Base-by-base conservation (phyloP, 1,140 invertebrate species). In the Drosophila sp. region DNA sequence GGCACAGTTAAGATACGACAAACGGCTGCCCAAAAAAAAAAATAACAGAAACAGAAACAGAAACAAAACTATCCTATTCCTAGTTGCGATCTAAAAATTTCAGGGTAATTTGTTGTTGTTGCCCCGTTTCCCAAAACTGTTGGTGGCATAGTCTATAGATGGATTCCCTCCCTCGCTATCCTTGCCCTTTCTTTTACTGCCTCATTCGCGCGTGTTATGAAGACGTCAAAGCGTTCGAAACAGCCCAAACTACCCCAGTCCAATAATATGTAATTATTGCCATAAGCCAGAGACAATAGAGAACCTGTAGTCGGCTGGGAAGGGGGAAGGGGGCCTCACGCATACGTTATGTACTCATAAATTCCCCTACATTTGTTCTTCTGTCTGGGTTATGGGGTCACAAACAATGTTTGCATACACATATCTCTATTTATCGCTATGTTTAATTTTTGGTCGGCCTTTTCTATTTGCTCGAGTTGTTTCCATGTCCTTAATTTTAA, bases 131-230 rank as follows among this genome's bases (percentile, higher is more conserved):
- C 36, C 51, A 38, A 76, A 87, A 83, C 83, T 89, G 83, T 87
- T 87, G 83, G 83, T 87, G 84, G 83, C 79, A 89, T 69, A 38
- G 40, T 14, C 36, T n/a, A n/a, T n/a, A n/a, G 4, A 46, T 16
- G 16, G 14, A 16, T 38, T 18, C 16, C 32, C 13, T 16, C 34
- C 34, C 61, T 57, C 48, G 21, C 29, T 36, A 34, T 48, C 59
- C 38, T 69, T 62, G 45, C 73, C 25, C 41, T 69, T 46, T 76
- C 41, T 50, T 18, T 38, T 57, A 62, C 77, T 57, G 43, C 41
- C 61, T 62, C 77, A 64, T 71, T 75, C 83, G 82, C 87, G 84
- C 84, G 83, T 90, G 87, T 90, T 90, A 90, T 90, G 77, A 87
- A 90, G 87, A 87, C 86, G 73, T 90, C 84, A 80, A 65, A 67